Percentiles rank a stretch among this genome's conserved stretches.
phyloP scores from a whole-genome alignment of 1,140 invertebrate genomes.

The Drosophila prosaltans region DNA sequence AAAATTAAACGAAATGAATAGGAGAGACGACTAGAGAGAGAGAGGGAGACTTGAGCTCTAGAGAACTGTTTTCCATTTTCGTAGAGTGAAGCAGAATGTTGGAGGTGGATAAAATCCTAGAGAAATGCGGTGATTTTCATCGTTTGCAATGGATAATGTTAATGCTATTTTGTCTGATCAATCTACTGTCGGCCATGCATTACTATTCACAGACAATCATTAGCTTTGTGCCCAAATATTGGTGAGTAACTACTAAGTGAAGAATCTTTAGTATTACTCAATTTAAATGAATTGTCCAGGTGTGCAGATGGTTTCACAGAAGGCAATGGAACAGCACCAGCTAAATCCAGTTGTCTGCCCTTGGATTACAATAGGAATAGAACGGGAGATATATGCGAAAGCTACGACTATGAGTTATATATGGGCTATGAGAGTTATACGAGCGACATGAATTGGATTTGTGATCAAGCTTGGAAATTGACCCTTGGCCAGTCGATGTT shows the following conservation, averaged over 20 bases:
- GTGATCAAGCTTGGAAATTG: conserved; percentile 84
- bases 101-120: conserved; percentile 83
- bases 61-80: neutral
- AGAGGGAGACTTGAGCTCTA: neutral
- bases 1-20: conserved; percentile 17
- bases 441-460: conserved; percentile 84
- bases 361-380: conserved; percentile 12
- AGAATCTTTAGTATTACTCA: conserved; percentile 21
- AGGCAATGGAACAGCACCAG: conserved; percentile 5
- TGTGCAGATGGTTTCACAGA: conserved; percentile 47
- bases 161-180: conserved; percentile 84
- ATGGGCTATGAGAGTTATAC: conserved; percentile 74
- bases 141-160: conserved; percentile 85
- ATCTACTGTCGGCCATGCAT: conserved; percentile 84
- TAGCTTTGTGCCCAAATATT: conserved; percentile 83
- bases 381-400: conserved; percentile 29
- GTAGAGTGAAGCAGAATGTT: conserved; percentile 41
- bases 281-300: conserved; percentile 47
- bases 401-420: conserved; percentile 64
- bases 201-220: conserved; percentile 85
- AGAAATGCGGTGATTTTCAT: conserved; percentile 86
- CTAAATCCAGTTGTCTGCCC: conserved; percentile 49
- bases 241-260: conserved; percentile 55
- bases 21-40: neutral
- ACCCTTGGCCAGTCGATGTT: conserved; percentile 86